A percentile compares a stretch with the other conserved stretches of the same genome.
phyloP scores from a whole-genome alignment of 2,888 invertebrate genomes.

The Paralinhomoeus sp. region DNA sequence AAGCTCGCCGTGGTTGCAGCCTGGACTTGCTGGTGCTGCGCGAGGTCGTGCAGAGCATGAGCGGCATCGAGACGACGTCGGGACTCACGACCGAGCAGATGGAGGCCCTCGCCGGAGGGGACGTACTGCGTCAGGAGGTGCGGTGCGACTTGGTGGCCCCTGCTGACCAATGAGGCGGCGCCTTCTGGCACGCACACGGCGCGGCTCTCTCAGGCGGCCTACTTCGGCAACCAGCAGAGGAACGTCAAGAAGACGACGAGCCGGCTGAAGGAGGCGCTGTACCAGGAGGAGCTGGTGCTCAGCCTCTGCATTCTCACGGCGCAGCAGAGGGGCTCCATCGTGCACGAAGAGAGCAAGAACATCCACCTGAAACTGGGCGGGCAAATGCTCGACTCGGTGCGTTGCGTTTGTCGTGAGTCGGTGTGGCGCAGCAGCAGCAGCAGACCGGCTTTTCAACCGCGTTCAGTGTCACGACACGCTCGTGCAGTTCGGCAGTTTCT shows the following conservation, averaged over 20 bases:
- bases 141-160: too few relatives aligned
- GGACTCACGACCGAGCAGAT: slow-evolving; percentile 87
- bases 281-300: slow-evolving; percentile 69
- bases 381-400: slow-evolving; percentile 36
- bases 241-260: slow-evolving; percentile 86
- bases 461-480: slow-evolving; percentile 88
- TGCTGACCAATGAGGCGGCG: too few relatives aligned
- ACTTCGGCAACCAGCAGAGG: slow-evolving; percentile 69
- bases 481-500: slow-evolving; percentile 86
- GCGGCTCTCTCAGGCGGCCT: slow-evolving; percentile 57
- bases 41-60: slow-evolving; percentile 97
- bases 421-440: too few relatives aligned
- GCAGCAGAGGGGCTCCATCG: slow-evolving; percentile 84
- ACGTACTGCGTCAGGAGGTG: slow-evolving; percentile 74
- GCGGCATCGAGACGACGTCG: slow-evolving; percentile 85
- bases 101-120: slow-evolving; percentile 89
- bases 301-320: slow-evolving; percentile 78
- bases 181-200: too few relatives aligned
- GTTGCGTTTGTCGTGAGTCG: background rate
- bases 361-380: slow-evolving; percentile 49
- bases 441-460: background rate
- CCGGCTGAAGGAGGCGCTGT: slow-evolving; percentile 74
- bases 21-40: slow-evolving; percentile 58
- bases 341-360: slow-evolving; percentile 35
- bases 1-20: slow-evolving; percentile 37